phyloP scores from a whole-genome alignment of 2,797 vertebrate genomes.

The Gymnocypris eckloni region DNA sequence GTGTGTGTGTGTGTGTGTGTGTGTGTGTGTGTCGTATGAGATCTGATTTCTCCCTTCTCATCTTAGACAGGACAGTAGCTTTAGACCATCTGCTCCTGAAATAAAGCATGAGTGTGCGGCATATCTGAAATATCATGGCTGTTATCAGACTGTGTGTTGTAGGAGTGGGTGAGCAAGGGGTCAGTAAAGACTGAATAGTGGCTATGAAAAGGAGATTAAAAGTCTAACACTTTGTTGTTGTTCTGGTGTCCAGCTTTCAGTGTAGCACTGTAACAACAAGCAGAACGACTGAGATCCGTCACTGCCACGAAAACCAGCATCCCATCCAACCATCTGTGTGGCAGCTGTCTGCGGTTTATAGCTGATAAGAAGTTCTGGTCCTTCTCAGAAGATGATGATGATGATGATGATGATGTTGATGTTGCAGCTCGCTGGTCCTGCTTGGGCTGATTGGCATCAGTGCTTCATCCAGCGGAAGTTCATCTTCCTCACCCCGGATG shows the following conservation, averaged over 20 bases:
- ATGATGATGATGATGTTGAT: conserved; percentile 68
- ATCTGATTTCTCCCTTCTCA: conserved; percentile 60
- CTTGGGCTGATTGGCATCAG: conserved; percentile 71
- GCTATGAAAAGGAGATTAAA: conserved; percentile 46
- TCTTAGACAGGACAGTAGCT: conserved; percentile 45
- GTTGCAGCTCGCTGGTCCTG: conserved; percentile 73
- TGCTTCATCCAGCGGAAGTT: conserved; percentile 62
- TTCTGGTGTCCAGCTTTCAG: conserved; percentile 22
- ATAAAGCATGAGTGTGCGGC: conserved; percentile 17
- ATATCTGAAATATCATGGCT: conserved; percentile 47
- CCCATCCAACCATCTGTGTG: conserved; percentile 25
- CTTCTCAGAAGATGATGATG: conserved; percentile 63
- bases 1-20: conserved; percentile 1
- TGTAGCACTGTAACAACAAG: conserved; percentile 12
- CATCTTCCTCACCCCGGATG: conserved; percentile 78
- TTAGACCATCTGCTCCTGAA: conserved; percentile 50
- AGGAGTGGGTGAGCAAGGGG: not conserved
- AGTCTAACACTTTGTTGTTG: conserved; percentile 1
- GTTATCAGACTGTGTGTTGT: conserved; percentile 25
- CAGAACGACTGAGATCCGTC: conserved; percentile 1
- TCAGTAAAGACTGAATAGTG: conserved; percentile 59
- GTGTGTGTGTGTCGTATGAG: conserved; percentile 59
- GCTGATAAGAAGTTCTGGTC: conserved; percentile 22
- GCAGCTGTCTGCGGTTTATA: conserved; percentile 19
- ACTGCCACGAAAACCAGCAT: conserved; percentile 35